Evolutionary conservation across 2,113 vertebrate genomes (phyloP), one percentile per base, ranked within the genome.

Genomic region (Sceloporus undulatus): DNA sequence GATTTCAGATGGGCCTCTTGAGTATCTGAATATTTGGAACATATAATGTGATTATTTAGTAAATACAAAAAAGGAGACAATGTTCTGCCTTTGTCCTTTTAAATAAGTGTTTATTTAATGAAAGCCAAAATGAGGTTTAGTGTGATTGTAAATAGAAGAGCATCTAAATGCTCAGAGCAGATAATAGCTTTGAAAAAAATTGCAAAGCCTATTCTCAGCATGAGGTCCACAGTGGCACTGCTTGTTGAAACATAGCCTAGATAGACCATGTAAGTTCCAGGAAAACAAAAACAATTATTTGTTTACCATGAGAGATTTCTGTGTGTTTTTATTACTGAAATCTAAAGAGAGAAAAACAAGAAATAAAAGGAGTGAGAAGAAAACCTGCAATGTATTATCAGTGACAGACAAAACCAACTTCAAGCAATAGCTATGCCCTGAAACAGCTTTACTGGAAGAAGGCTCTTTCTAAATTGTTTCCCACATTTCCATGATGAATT

Each of bases 221-320:
- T 77, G 76, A 90, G 82, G 89, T 16, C 68, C 0, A 0, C 34
- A 90, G 83, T 54, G 79, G 29, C 59, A 82, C 59, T 40, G n/a
- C 10, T 18, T 89, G 74, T 66, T 87, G 82, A 94, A 89, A 48
- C 52, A 59, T 59, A 82, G 65, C 66, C 78, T 65, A 79, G 56
- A 85, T 85, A 73, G 75, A 89, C 3, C 79, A 88, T 88, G 76
- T 27, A 23, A 90, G 5, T n/a, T 71, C n/a, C 34, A 80, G 82
- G 40, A 80, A 90, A 88, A 19, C 18, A 91, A 65, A 89, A 94
- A 85, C 21, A 89, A 90, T 85, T 85, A 86, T 13, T 88, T 82
- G 54, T 66, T 48, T 92, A 48, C 25, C 70, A 56, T 27, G 2
- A 82, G 21, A 85, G 59, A 14, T 84, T 87, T 89, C 52, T 81